phyloP scores from a whole-genome alignment of 2,113 vertebrate genomes.

The Alouatta palliata region DNA sequence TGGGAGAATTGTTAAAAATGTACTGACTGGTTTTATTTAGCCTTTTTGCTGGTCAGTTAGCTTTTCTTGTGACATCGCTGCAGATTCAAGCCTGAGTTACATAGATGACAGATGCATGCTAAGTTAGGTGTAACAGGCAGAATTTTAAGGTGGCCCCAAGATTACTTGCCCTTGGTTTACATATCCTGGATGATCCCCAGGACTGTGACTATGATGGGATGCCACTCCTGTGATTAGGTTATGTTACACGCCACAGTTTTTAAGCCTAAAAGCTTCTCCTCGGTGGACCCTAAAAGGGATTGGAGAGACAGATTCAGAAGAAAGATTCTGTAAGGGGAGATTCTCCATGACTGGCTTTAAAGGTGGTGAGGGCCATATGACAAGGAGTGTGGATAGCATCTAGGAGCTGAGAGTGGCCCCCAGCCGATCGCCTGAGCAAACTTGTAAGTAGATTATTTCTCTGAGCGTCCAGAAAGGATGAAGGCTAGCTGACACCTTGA shows the following conservation, averaged over 20 bases:
- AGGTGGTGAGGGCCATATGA: no score
- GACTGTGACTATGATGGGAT: background rate
- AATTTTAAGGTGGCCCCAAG: background rate
- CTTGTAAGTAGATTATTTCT: background rate
- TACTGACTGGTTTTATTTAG: background rate
- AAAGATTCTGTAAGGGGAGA: background rate
- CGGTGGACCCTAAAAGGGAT: background rate
- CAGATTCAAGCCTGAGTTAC: background rate
- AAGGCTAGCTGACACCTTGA: background rate
- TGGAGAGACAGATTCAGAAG: background rate
- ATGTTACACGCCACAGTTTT: background rate
- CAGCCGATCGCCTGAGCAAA: background rate
- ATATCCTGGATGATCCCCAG: background rate
- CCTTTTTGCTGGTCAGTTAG: background rate
- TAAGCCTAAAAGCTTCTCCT: background rate
- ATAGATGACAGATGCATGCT: background rate
- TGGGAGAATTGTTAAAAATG: background rate
- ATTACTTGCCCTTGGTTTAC: fast-evolving
- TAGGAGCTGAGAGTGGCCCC: background rate
- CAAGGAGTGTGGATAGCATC: background rate
- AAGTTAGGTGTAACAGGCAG: background rate
- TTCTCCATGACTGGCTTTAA: background rate
- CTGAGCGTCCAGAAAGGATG: background rate
- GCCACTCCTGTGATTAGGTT: background rate
- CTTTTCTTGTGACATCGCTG: background rate